These are phyloP conservation scores for Nipponia nippon DNA, from an alignment of 2,113 vertebrate genomes.

Conservation along the genomic window DNA sequence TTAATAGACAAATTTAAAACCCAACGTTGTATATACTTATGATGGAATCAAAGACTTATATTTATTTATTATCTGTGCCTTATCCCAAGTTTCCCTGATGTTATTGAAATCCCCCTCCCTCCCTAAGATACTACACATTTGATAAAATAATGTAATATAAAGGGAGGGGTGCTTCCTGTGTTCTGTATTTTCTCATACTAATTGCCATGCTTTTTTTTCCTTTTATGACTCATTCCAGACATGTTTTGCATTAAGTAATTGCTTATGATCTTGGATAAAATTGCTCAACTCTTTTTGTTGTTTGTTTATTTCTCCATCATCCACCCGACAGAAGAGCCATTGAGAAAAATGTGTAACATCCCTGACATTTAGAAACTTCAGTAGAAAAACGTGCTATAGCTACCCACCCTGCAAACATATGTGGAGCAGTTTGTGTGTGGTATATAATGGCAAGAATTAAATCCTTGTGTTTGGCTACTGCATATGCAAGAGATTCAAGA, in stretches of 20 bases:
- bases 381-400: neutral
- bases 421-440: slow-evolving; percentile 23
- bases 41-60: neutral
- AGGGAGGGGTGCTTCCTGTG: neutral
- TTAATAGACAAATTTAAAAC: neutral
- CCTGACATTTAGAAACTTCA: slow-evolving; percentile 1
- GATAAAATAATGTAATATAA: neutral
- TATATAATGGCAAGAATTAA: slow-evolving; percentile 27
- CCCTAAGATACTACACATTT: neutral
- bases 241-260: neutral
- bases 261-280: slow-evolving; percentile 27
- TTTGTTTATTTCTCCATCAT: neutral
- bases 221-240: neutral
- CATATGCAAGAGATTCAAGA: neutral
- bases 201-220: neutral
- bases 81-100: fast-evolving
- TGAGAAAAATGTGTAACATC: neutral
- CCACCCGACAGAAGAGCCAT: neutral
- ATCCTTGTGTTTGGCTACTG: neutral
- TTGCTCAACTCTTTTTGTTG: neutral
- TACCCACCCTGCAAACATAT: slow-evolving; percentile 24
- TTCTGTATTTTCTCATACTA: neutral
- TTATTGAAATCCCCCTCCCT: neutral
- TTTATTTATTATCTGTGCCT: neutral
- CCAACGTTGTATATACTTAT: neutral